phyloP scores from a whole-genome alignment of 2,113 vertebrate species.

The Dipodomys ordii region DNA sequence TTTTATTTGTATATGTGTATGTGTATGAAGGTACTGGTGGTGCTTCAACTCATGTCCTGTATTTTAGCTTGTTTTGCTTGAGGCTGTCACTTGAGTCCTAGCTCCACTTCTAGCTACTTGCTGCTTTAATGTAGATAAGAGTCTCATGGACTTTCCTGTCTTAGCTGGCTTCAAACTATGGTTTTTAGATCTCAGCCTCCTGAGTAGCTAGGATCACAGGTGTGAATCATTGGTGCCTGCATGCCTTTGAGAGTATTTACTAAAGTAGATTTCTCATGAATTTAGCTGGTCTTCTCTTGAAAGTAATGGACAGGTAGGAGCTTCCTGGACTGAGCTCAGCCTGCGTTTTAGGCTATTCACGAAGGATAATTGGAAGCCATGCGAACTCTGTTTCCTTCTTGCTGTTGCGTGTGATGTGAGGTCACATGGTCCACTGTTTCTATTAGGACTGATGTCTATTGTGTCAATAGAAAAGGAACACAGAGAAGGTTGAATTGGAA shows the following conservation, averaged over 20 bases:
- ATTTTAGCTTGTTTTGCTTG: too few species aligned
- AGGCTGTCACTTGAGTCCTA: too few species aligned
- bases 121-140: too few species aligned
- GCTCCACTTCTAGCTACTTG: too few species aligned
- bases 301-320: background rate
- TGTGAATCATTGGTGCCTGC: too few species aligned
- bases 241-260: background rate
- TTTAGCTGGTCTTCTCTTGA: background rate
- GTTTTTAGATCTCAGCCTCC: too few species aligned
- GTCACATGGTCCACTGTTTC: background rate
- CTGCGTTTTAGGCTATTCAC: background rate
- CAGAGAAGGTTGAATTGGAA: background rate
- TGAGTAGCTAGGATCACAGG: too few species aligned
- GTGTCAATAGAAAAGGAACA: background rate
- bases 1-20: background rate
- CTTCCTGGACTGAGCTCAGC: background rate
- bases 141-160: too few species aligned
- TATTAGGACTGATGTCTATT: background rate
- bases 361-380: background rate
- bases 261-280: background rate
- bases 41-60: too few species aligned
- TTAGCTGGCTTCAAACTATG: too few species aligned
- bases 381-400: background rate
- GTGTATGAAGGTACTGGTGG: too few species aligned
- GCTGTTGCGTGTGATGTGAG: background rate